Base-by-base conservation (phyloP, 2,888 invertebrate species). In the Sisyra nigra region DNA sequence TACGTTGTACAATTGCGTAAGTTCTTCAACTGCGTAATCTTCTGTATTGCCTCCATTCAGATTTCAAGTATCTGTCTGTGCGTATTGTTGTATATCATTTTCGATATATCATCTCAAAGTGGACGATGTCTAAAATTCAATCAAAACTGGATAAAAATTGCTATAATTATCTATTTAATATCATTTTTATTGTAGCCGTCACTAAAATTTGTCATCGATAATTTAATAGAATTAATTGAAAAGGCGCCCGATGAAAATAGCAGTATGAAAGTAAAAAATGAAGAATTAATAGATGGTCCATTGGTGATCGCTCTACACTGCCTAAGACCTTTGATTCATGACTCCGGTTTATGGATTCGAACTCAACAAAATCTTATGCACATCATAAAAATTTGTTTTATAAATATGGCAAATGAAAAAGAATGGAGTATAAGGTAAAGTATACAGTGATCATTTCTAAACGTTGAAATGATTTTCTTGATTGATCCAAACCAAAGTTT, bases 371-470 rank as follows among this genome's bases (percentile, higher is more conserved):
- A 15, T 40, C 14, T 31, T 18, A 40, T 15, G 30, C 14, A 40
- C 8, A 30, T 40, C 5, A 9, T 40, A 4, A 15, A 40, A 11
- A 40, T 40, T 14, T 40, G 40, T 40, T 31, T 40, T 29, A 31
- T 14, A 30, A 30, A 40, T 40, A 40, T 40, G 30, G 8, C 18
- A n/a, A 15, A 8, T 1, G 30, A 40, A 24, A 10, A 15, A 15
- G 31, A 40, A 13, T 40, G 40, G 40, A 40, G 19, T 13, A 17
- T 31, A 13, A 31, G 40, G 40, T 40, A 38, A 11, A 7, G 15
- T 15, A n/a, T 15, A 37, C 8, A 3, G 8, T n/a, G n/a, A n/a
- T n/a, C n/a, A n/a, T n/a, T n/a, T n/a, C n/a, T n/a, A n/a, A n/a
- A n/a, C n/a, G n/a, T n/a, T n/a, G n/a, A n/a, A n/a, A n/a, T n/a